A percentile compares a stretch with the other conserved stretches of the same genome.
phyloP scores from a whole-genome alignment of 2,888 invertebrate species.

The Eudasyphora cyanicolor region DNA sequence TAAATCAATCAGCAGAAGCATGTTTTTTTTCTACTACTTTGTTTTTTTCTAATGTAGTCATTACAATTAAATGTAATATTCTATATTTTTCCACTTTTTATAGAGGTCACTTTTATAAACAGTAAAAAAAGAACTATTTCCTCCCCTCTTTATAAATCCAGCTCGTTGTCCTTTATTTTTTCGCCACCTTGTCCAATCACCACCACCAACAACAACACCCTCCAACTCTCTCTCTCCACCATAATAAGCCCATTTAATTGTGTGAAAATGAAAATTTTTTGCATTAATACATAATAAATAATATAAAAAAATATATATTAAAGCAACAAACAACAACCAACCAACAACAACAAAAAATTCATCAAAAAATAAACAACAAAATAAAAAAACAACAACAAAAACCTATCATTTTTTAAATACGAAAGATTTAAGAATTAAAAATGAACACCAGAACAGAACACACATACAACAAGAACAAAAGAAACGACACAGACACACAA shows the following conservation, averaged over 20 bases:
- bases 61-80: constrained; percentile 62
- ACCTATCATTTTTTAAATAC: constrained; percentile 57
- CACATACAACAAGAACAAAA: constrained; percentile 57
- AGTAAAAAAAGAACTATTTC: constrained; percentile 39
- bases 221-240: constrained; percentile 51
- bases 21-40: constrained; percentile 45
- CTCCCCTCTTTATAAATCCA: constrained; percentile 19
- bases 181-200: background rate
- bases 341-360: constrained; percentile 68
- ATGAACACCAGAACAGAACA: constrained; percentile 52
- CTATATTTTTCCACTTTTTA: constrained; percentile 51
- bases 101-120: constrained; percentile 37
- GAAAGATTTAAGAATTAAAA: constrained; percentile 55
- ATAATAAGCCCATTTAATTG: constrained; percentile 67
- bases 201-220: background rate
- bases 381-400: constrained; percentile 43
- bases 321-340: constrained; percentile 70
- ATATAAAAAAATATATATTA: constrained; percentile 75
- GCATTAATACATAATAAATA: constrained; percentile 77
- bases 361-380: constrained; percentile 54
- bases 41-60: constrained; percentile 48
- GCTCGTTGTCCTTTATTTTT: constrained; percentile 34
- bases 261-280: constrained; percentile 71
- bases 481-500: constrained; percentile 17
- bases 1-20: constrained; percentile 72